Base-by-base conservation (phyloP, 2,113 vertebrate genomes). In the Tilapia sparmanii region DNA sequence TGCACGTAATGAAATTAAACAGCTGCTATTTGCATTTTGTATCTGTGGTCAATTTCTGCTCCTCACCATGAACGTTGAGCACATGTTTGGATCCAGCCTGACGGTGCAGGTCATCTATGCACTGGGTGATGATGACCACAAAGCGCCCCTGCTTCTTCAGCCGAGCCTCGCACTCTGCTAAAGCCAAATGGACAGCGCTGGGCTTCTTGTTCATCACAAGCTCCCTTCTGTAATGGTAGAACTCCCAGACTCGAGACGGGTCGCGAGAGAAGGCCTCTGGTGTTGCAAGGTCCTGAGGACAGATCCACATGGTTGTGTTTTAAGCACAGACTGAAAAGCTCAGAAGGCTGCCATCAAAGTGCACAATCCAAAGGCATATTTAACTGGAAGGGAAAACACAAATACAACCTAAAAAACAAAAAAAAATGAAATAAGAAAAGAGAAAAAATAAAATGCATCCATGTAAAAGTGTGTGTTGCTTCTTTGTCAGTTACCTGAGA, bases 171-270 rank as follows among this genome's bases (percentile, higher is more conserved):
- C 98, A 99, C 90, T 98, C 97, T 0, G 98, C 98, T 1, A 99
- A 97, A 61, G 98, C 98, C 0, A 96, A 1, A 54, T 99, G 99
- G 0, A 97, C 99, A 0, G 97, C 88, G 2, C 97, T 99, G 3
- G 98, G 98, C 1, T 93, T 94, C 87, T 97, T 98, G 6, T 89
- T 96, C 90, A 96, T 54, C 82, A 97, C 96, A 85, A 98, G 52
- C 61, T 98, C 97, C 66, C 99, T 95, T 2, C 98, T 97, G 94
- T 99, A 98, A 78, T 99, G 98, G 94, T 98, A 99, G 84, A 99
- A 99, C 87, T 99, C 99, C 99, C 99, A 99, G 7, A 99, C 98
- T 0, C 96, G 96, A 2, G 98, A 98, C 0, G 99, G 97, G 92
- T 97, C 97, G 8, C 97, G 96, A 0, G 97, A 97, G 90, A 99